These are phyloP conservation scores for Aix galericulata DNA, from an alignment of 2,113 vertebrate genomes.

Conservation along the genomic window DNA sequence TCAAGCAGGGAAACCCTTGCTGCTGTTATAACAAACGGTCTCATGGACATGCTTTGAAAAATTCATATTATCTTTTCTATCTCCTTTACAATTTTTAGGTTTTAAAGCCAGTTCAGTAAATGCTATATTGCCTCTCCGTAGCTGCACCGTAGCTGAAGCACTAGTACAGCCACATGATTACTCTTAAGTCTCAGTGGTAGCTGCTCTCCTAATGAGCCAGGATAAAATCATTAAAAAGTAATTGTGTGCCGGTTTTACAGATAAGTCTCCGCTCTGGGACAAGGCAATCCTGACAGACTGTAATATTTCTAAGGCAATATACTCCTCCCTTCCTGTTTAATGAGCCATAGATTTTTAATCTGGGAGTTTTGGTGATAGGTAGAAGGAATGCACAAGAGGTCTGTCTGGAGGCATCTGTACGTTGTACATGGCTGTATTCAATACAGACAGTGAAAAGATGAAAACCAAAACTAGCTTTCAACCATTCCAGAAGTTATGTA, in stretches of 20 bases:
- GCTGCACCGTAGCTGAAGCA: not conserved
- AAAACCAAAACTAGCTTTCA: not conserved
- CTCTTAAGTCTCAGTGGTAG: constrained; percentile 65
- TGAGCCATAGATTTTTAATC: constrained; percentile 79
- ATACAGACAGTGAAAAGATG: not conserved
- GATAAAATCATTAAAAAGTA: constrained; percentile 77
- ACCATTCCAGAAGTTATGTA: not conserved
- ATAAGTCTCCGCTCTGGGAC: constrained; percentile 40
- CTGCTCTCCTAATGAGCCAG: constrained; percentile 72
- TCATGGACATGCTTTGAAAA: not conserved
- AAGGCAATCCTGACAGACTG: constrained; percentile 60
- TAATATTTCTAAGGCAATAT: constrained; percentile 64
- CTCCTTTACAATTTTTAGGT: not conserved
- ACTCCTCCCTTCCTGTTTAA: constrained; percentile 79
- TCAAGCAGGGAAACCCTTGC: not conserved
- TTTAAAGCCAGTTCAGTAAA: not conserved
- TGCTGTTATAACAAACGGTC: not conserved
- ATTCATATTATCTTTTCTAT: not conserved
- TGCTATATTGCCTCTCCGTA: not conserved
- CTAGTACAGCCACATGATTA: constrained; percentile 56
- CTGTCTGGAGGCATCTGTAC: not conserved
- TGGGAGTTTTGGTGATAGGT: constrained; percentile 63
- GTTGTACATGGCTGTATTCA: not conserved
- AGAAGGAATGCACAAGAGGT: constrained; percentile 47
- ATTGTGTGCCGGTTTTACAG: constrained; percentile 72